Evolutionary conservation across 2,797 vertebrate species (phyloP).

Genomic region (Malacoraja senta): DNA sequence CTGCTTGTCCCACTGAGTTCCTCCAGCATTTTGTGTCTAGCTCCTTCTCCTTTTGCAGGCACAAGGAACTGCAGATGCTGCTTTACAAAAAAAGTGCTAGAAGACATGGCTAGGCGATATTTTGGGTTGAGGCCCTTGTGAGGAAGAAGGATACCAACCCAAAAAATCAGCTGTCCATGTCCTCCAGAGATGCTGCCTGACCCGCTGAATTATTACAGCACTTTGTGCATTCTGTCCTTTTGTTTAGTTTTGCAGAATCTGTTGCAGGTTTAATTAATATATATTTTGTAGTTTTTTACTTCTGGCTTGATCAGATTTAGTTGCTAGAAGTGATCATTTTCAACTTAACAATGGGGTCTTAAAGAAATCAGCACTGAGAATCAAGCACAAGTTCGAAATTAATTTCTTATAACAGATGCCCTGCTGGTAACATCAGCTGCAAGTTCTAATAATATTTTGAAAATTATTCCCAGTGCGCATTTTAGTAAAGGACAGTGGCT

Average conservation of each 20-base stretch:
- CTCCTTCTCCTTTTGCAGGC: too few species aligned
- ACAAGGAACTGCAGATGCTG: too few species aligned
- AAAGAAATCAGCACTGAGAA: not conserved
- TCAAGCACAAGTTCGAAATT: not conserved
- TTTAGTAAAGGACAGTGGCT: not conserved
- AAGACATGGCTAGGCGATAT: too few species aligned
- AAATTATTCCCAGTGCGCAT: not conserved
- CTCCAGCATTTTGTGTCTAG: too few species aligned
- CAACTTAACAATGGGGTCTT: not conserved
- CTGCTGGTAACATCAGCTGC: not conserved
- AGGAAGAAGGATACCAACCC: too few species aligned
- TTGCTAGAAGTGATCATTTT: not conserved
- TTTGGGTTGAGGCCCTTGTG: too few species aligned
- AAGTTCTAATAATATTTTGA: not conserved
- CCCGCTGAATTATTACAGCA: not conserved
- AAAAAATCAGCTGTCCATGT: too few species aligned
- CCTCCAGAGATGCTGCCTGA: not conserved
- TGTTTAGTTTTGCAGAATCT: not conserved
- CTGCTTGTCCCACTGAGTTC: not conserved
- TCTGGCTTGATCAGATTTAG: not conserved
- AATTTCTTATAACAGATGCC: not conserved
- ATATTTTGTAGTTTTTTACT: not conserved
- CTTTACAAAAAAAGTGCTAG: too few species aligned
- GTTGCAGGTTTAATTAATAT: not conserved
- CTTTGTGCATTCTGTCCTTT: not conserved